Evolutionary conservation across 2,113 vertebrate species (phyloP).

Genomic region (Carlito syrichta): DNA sequence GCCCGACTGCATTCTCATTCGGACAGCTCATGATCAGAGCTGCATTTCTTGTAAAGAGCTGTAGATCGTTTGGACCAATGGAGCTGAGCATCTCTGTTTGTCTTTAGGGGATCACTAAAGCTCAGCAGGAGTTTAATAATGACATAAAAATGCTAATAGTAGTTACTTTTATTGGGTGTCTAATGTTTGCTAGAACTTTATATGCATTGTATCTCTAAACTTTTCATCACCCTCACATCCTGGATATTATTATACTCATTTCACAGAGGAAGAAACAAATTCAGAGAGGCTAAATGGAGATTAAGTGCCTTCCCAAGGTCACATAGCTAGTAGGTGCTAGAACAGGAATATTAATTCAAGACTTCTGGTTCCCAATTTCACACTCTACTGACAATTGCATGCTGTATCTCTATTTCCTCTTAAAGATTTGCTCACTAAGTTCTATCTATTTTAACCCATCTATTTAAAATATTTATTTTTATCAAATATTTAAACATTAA

Average conservation of each 20-base stretch:
- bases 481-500: background rate
- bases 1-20: background rate
- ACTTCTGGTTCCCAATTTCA: background rate
- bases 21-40: background rate
- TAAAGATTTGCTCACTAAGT: background rate
- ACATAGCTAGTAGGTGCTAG: background rate
- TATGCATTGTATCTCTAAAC: background rate
- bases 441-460: background rate
- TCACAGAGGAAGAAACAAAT: background rate
- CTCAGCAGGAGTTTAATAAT: constrained; percentile 23
- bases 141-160: background rate
- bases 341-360: background rate
- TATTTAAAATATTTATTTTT: constrained; percentile 16
- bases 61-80: background rate
- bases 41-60: background rate
- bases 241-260: background rate
- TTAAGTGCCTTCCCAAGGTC: background rate
- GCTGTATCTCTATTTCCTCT: background rate
- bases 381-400: background rate
- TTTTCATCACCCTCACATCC: background rate
- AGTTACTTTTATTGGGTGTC: background rate
- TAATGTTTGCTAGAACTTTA: background rate
- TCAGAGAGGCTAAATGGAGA: background rate
- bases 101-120: constrained; percentile 29
- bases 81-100: background rate